Conservation (phyloP, 2,797 vertebrate genomes). For the Trichosurus vulpecula region DNA sequence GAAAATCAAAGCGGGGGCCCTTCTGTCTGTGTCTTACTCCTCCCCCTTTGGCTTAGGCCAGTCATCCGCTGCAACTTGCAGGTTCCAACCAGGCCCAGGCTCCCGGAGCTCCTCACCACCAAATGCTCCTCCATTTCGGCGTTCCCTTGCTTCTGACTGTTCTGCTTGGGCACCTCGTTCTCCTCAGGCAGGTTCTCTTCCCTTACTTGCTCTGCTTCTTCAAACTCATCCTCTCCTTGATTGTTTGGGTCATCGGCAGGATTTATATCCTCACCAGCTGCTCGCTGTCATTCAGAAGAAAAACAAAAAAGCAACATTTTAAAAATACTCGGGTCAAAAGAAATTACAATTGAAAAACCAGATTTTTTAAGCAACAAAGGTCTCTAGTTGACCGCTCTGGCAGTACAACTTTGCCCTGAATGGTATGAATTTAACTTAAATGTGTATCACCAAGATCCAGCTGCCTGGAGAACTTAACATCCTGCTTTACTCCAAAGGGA, state of each 20-base stretch:
- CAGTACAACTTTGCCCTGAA: slow-evolving; percentile 14
- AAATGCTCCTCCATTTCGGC: slow-evolving; percentile 91
- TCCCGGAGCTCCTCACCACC: slow-evolving; percentile 86
- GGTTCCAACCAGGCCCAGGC: not conserved
- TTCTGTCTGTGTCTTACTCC: not conserved
- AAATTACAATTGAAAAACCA: slow-evolving; percentile 59
- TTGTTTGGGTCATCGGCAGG: slow-evolving; percentile 98
- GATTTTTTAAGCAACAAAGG: not conserved
- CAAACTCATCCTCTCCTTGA: slow-evolving; percentile 98
- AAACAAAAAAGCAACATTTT: slow-evolving; percentile 20
- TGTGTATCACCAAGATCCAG: not conserved
- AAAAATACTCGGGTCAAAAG: slow-evolving; percentile 36
- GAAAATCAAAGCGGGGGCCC: not conserved
- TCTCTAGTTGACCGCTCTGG: not conserved
- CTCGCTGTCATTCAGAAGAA: slow-evolving; percentile 83
- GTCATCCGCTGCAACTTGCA: not conserved
- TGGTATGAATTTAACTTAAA: not conserved
- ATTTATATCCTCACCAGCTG: slow-evolving; percentile 89
- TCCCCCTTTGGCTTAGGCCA: not conserved
- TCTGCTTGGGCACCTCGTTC: slow-evolving; percentile 83
- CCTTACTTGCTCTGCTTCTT: slow-evolving; percentile 94
- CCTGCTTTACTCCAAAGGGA: not conserved
- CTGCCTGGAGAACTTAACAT: not conserved
- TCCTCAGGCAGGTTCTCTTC: slow-evolving; percentile 87
- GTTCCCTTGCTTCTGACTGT: slow-evolving; percentile 78